Evolutionary conservation across 2,797 vertebrate genomes (phyloP).

Genomic region (Centropyge bicolor): DNA sequence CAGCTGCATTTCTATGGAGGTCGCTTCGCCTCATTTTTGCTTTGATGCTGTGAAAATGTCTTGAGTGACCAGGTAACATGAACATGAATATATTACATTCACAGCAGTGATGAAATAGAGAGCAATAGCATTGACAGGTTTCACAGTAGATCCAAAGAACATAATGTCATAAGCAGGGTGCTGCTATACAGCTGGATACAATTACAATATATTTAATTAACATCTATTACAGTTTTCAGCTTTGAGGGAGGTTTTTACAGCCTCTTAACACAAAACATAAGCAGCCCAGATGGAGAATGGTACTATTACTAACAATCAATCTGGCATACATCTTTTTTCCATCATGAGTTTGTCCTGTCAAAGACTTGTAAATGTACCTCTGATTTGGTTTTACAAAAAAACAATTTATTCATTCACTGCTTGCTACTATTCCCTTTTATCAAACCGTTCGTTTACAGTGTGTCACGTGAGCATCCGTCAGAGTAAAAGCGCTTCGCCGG

Average conservation of each 20-base stretch:
- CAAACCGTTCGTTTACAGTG: neutral
- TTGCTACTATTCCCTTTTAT: neutral
- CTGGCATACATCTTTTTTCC: neutral
- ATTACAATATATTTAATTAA: constrained; percentile 25
- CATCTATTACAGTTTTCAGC: constrained; percentile 13
- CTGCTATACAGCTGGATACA: constrained; percentile 8
- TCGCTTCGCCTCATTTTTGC: neutral
- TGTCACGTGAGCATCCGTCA: neutral
- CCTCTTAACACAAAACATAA: neutral
- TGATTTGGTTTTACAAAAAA: no score
- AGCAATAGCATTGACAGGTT: neutral
- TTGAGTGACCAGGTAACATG: constrained; percentile 7
- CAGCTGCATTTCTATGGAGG: neutral
- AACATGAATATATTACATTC: constrained; percentile 10
- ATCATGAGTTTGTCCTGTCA: neutral
- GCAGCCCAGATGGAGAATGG: neutral
- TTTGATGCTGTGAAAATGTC: constrained; percentile 2
- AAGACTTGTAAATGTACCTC: neutral
- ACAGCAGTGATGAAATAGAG: constrained; percentile 27
- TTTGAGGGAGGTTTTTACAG: neutral
- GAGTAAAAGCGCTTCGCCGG: neutral
- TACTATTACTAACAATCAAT: neutral
- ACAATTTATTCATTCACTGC: neutral
- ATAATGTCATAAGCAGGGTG: neutral
- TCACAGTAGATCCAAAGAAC: neutral